Evolutionary conservation across 2,113 vertebrate genomes (phyloP).

Genomic region (Neomonachus schauinslandi): DNA sequence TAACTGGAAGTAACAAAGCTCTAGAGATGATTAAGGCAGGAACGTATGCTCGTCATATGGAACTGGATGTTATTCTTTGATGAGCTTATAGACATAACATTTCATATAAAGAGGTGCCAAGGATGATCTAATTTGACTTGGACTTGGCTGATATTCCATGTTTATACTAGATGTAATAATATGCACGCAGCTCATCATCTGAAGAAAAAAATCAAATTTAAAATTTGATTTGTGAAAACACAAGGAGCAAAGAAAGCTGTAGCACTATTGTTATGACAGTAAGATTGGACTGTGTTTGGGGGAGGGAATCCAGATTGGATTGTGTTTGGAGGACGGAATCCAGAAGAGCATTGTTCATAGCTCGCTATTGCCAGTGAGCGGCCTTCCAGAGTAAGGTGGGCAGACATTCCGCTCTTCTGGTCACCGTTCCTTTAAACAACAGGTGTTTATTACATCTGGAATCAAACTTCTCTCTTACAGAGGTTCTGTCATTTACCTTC

Average conservation of each 20-base stretch:
- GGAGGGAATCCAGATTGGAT: background rate
- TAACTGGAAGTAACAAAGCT: background rate
- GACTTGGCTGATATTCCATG: background rate
- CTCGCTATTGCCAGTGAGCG: background rate
- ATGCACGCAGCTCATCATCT: background rate
- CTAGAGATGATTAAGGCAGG: accelerated
- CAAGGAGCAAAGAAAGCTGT: background rate
- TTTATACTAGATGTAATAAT: accelerated
- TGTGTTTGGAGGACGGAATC: too few relatives aligned
- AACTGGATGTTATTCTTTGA: background rate
- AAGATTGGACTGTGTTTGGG: accelerated
- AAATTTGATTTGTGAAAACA: background rate
- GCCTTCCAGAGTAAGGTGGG: accelerated
- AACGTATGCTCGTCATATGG: accelerated
- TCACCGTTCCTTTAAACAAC: background rate
- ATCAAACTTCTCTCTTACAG: background rate
- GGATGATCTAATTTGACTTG: background rate
- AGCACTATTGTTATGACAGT: background rate
- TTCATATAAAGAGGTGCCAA: background rate
- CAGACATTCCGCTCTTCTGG: too few relatives aligned
- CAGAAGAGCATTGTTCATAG: accelerated
- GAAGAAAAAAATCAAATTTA: background rate
- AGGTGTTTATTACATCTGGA: accelerated
- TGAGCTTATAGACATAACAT: background rate
- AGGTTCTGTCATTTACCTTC: background rate